phyloP scores from a whole-genome alignment of 2,113 vertebrate genomes.

The Bothrops jararaca region DNA sequence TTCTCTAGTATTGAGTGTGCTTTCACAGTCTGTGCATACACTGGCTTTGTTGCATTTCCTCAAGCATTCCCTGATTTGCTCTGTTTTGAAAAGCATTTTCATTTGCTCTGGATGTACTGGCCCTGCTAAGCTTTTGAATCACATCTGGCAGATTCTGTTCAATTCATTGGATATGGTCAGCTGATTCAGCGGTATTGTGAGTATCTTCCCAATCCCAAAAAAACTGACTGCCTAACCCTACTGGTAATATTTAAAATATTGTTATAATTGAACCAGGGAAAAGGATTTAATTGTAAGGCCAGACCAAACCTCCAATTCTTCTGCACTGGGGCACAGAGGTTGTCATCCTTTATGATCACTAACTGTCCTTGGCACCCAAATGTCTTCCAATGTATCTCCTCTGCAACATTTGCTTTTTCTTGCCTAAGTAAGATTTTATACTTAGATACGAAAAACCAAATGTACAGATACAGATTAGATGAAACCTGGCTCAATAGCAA shows the following conservation, averaged over 20 bases:
- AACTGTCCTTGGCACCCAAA: too few relatives aligned
- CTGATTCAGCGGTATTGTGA: neutral
- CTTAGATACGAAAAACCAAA: too few relatives aligned
- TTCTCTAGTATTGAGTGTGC: neutral
- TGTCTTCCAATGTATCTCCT: too few relatives aligned
- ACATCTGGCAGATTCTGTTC: neutral
- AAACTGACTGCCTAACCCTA: neutral
- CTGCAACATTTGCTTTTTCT: too few relatives aligned
- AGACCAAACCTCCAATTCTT: too few relatives aligned
- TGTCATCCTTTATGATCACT: too few relatives aligned
- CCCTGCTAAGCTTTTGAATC: neutral
- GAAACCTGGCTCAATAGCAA: too few relatives aligned
- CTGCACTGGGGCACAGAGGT: too few relatives aligned
- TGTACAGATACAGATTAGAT: too few relatives aligned
- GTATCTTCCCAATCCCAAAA: neutral
- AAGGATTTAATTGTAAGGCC: neutral
- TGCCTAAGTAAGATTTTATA: too few relatives aligned
- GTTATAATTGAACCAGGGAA: neutral
- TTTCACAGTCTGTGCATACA: neutral
- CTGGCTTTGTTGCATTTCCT: neutral
- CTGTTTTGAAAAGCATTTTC: neutral
- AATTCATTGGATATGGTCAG: neutral
- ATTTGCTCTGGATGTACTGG: neutral
- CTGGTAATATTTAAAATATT: neutral
- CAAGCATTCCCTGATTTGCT: neutral